Evolutionary conservation across 2,888 invertebrate species (phyloP), one percentile per base, ranked within the genome.

Genomic region (Orthosia incerta): DNA sequence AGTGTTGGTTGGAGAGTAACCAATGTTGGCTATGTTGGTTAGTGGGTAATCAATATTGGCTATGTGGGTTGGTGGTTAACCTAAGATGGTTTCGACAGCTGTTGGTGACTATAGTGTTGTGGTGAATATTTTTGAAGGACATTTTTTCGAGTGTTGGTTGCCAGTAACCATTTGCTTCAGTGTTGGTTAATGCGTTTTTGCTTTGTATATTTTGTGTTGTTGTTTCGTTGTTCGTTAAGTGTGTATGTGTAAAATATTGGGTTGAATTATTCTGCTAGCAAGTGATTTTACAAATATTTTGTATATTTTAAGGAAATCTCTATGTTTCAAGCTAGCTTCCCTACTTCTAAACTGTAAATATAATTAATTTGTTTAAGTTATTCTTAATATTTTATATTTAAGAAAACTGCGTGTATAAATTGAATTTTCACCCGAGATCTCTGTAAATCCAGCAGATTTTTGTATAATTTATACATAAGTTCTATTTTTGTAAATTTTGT

Each of bases 311-410:
- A 50, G 63, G 2, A 53, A 31, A 61, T 4, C 1, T 16, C 26
- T n/a, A 23, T 15, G 53, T 48, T 39, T 45, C 4, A 64, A 64
- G 20, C n/a, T 53, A 46, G 50, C 20, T 60, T 51, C 51, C 26
- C 16, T 45, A 68, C n/a, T 65, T 67, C 26, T 2, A 55, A 71
- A 31, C 7, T 84, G 84, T 84, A 84, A 73, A 84, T 80, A 80
- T n/a, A 57, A 79, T 73, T 11, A 55, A 56, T 61, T 68, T 39
- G 15, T 62, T n/a, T 76, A 70, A 71, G 63, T 72, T 59, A 57
- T 59, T 11, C 23, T 77, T 69, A 26, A 53, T 67, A 72, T 61
- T 62, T 70, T 66, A 55, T 31, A 12, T 55, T 51, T 63, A 46
- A 53, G 59, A 63, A 69, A 57, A 46, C 23, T 72, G 46, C 56